phyloP scores from a whole-genome alignment of 1,140 invertebrate species.

The Saccostrea echinata region DNA sequence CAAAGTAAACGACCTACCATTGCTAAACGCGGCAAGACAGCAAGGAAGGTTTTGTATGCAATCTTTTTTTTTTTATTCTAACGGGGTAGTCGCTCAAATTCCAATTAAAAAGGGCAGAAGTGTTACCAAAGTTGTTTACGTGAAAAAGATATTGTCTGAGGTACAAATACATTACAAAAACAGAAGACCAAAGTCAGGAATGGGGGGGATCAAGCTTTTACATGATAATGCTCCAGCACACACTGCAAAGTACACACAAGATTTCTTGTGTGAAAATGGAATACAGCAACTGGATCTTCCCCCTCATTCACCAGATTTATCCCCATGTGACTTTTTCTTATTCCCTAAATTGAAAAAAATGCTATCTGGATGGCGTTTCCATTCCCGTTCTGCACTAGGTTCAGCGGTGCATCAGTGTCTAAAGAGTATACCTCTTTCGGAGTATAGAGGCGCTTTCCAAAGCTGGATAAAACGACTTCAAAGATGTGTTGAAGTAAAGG shows the following conservation, averaged over 20 bases:
- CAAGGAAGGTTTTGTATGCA: background rate
- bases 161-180: background rate
- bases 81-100: background rate
- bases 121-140: background rate
- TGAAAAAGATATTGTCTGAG: background rate
- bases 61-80: background rate
- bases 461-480: background rate
- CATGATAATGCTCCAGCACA: background rate
- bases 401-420: background rate
- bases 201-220: background rate
- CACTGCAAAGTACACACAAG: background rate
- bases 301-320: background rate
- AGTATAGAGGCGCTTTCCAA: background rate
- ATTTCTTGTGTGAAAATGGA: background rate
- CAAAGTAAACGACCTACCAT: background rate
- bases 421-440: slow-evolving; percentile 6
- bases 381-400: background rate
- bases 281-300: background rate
- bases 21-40: background rate
- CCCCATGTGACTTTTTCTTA: background rate
- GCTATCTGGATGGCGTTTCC: background rate
- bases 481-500: too few species aligned
- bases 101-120: background rate
- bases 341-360: background rate
- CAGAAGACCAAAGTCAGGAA: background rate